Evolutionary conservation across 2,113 vertebrate genomes (phyloP), one percentile per base, ranked within the genome.

Genomic region (Pachypanchax playfairii): DNA sequence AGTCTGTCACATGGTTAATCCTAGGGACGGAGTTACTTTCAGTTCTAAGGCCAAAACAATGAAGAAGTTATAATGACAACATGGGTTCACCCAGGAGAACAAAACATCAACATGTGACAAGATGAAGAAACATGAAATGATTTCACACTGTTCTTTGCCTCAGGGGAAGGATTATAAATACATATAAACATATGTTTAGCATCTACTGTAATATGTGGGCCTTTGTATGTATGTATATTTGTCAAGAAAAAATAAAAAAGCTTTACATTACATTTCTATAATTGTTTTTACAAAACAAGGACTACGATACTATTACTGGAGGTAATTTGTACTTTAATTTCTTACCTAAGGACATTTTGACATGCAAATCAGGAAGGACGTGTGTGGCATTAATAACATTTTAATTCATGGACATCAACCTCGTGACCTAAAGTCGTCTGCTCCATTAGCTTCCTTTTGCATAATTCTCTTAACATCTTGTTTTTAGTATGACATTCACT

Each of bases 1-100:
- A 65, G 73, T 80, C 63, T 47, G 75, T 66, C 69, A 77, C 36
- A 41, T 26, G 41, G 43, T 51, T 62, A 73, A 73, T 47, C 28
- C 46, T 41, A 18, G 25, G 15, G 14, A 83, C 66, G 52, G 63
- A 65, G 42, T 70, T 15, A 44, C 71, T 80, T 75, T 63, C 58
- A 3, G 21, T 52, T 66, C 28, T 64, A 18, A 76, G 41, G 53
- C 26, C 47, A 54, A 63, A 73, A 65, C 61, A 68, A 62, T 65
- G 51, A 49, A 65, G 60, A 57, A 4, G 9, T 41, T 57, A 53
- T 21, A n/a, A 69, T 61, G 22, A 51, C 53, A 80, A 26, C 72
- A 56, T 48, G 8, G 68, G 33, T 58, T 67, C 46, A 65, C 6
- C 0, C 24, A 8, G 9, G 56, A 79, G 47, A 65, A 46, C 38